Conservation (phyloP, 1,140 invertebrate species). For the Zophobas atratus region DNA sequence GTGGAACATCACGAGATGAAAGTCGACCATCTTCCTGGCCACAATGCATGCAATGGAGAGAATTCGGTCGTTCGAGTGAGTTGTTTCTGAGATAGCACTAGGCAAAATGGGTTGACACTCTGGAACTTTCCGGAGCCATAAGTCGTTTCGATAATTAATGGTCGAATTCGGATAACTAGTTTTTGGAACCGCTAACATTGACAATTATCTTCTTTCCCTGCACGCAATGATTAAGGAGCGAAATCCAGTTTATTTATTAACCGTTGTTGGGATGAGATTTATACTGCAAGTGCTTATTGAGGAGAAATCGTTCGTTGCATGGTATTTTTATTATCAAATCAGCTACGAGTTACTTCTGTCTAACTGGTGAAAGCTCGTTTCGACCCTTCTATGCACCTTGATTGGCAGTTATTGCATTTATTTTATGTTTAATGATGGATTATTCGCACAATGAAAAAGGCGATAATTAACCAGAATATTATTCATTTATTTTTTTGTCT, state of each 20-base stretch:
- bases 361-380: too few species aligned
- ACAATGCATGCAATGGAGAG: slow-evolving; percentile 7
- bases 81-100: background rate
- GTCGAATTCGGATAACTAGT: slow-evolving; percentile 4
- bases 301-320: too few species aligned
- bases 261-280: too few species aligned
- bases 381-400: too few species aligned
- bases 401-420: too few species aligned
- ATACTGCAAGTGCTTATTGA: too few species aligned
- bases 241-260: too few species aligned
- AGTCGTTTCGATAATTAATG: background rate
- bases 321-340: too few species aligned
- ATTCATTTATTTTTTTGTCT: slow-evolving; percentile 4
- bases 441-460: too few species aligned
- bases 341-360: too few species aligned
- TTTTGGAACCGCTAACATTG: slow-evolving; percentile 4
- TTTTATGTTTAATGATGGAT: too few species aligned
- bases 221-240: slow-evolving; percentile 1
- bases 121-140: slow-evolving; percentile 12
- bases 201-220: background rate
- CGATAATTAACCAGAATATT: background rate
- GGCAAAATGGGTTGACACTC: slow-evolving; percentile 5
- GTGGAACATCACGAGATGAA: slow-evolving; percentile 33
- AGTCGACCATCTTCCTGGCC: slow-evolving; percentile 28
- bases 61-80: background rate